Evolutionary conservation across 2,113 vertebrate species (phyloP).

Genomic region (Empidonax traillii): DNA sequence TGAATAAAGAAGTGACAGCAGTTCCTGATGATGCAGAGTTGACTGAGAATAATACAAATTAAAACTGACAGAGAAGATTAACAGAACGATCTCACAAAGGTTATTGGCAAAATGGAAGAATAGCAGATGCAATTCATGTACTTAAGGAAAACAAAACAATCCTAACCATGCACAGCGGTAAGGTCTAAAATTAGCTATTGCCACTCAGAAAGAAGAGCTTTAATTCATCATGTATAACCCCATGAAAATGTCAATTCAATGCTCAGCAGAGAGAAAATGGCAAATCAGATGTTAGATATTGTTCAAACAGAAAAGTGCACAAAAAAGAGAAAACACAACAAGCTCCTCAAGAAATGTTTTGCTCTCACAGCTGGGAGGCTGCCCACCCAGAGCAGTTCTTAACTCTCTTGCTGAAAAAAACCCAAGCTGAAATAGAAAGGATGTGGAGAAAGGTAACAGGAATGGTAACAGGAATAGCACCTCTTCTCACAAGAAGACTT

Average conservation of each 20-base stretch:
- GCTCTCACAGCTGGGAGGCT: neutral
- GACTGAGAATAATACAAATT: neutral
- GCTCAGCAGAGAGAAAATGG: conserved; percentile 4
- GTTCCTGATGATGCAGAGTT: neutral
- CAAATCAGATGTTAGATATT: neutral
- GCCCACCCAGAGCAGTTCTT: neutral
- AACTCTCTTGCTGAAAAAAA: neutral
- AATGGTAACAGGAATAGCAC: neutral
- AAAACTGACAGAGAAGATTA: conserved; percentile 17
- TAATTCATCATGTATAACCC: neutral
- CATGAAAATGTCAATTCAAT: conserved; percentile 25
- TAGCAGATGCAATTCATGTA: neutral
- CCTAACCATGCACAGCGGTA: neutral
- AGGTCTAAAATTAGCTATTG: conserved; percentile 43
- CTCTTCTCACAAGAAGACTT: neutral
- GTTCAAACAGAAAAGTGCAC: conserved; percentile 9
- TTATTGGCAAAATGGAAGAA: neutral
- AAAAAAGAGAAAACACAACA: neutral
- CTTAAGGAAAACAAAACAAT: conserved; percentile 28
- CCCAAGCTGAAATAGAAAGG: neutral
- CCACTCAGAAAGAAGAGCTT: conserved; percentile 6
- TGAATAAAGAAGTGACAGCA: neutral
- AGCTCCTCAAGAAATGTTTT: neutral
- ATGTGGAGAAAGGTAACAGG: neutral
- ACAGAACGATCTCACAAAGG: neutral